phyloP scores from a whole-genome alignment of 1,140 invertebrate species.

The Ooceraea biroi region DNA sequence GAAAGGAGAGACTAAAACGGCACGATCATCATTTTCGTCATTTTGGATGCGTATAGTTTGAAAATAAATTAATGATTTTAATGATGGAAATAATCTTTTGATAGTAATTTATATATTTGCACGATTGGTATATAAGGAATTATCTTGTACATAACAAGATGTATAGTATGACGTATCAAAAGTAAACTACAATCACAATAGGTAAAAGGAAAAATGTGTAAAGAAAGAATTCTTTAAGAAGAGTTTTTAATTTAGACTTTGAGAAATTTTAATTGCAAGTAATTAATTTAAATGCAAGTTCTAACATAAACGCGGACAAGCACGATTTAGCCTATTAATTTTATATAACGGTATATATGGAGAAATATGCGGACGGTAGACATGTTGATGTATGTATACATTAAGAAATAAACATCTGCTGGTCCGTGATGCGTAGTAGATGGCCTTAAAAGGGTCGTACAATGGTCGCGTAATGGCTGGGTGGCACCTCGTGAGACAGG shows the following conservation, averaged over 20 bases:
- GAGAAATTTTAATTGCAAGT: too few relatives aligned
- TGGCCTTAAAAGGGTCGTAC: constrained; percentile 73
- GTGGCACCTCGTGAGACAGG: constrained; percentile 69
- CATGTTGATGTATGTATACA: constrained; percentile 82
- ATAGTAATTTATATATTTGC: too few relatives aligned
- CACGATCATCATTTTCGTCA: background rate
- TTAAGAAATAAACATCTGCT: constrained; percentile 82
- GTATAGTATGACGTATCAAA: too few relatives aligned
- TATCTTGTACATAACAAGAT: too few relatives aligned
- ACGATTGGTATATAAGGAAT: too few relatives aligned
- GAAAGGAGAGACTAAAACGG: background rate
- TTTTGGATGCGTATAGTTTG: background rate
- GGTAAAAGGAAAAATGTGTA: too few relatives aligned
- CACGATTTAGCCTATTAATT: background rate
- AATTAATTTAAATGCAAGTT: background rate
- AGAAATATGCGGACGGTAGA: constrained; percentile 75
- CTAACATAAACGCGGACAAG: background rate
- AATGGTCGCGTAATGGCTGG: constrained; percentile 63
- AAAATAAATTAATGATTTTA: background rate
- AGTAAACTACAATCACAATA: too few relatives aligned
- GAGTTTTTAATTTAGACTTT: too few relatives aligned
- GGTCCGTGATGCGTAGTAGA: constrained; percentile 72
- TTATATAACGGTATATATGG: constrained; percentile 63
- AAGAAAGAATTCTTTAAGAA: too few relatives aligned
- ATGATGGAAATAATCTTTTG: background rate